Conservation (phyloP, 2,113 vertebrate genomes). For the Brachirus orientalis region DNA sequence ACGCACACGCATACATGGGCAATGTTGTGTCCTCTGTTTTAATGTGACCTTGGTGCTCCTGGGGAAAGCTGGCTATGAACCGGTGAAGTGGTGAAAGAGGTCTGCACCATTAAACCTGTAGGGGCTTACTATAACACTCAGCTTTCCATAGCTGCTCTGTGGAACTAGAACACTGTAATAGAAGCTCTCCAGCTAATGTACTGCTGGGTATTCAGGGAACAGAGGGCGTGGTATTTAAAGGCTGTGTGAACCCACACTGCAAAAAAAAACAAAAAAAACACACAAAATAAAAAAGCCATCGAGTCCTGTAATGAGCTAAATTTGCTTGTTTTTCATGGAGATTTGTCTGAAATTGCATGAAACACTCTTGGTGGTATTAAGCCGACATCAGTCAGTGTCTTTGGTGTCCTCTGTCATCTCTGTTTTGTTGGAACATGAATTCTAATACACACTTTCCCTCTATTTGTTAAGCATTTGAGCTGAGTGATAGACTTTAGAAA, state of each 20-base stretch:
- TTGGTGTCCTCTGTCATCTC: not conserved
- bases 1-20: not conserved
- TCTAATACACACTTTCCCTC: not conserved
- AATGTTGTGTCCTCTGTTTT: conserved; percentile 61
- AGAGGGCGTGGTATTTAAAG: conserved; percentile 44
- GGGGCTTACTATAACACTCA: conserved; percentile 63
- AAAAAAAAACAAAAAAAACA: not conserved
- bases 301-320: conserved; percentile 22
- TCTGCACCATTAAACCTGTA: conserved; percentile 64
- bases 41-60: conserved; percentile 71
- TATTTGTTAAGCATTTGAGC: not conserved
- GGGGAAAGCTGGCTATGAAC: conserved; percentile 55
- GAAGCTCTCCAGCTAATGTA: conserved; percentile 73
- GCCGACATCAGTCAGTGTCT: not conserved
- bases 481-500: conserved; percentile 63
- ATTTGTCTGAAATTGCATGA: conserved; percentile 16
- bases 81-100: conserved; percentile 50
- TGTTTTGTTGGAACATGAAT: not conserved
- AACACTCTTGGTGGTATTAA: not conserved
- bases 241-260: conserved; percentile 21
- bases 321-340: conserved; percentile 3
- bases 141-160: conserved; percentile 52
- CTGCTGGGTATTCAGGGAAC: conserved; percentile 68
- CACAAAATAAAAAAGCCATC: conserved; percentile 36
- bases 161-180: conserved; percentile 55